Evolutionary conservation across 2,888 invertebrate genomes (phyloP).

Genomic region (Zhuqinia jingwanae): DNA sequence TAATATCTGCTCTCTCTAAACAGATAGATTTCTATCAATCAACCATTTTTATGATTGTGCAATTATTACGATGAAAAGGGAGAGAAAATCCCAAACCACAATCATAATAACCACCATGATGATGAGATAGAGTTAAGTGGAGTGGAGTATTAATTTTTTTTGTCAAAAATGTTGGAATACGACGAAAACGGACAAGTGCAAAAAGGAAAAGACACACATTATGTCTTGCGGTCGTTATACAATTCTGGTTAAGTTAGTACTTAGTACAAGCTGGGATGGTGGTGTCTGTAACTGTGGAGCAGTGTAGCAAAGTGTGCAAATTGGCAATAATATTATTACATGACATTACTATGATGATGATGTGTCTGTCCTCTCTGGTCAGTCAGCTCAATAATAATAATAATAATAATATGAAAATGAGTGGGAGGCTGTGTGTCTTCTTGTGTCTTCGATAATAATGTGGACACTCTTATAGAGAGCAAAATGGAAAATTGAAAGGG

Average conservation of each 20-base stretch:
- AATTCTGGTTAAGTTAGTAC: background rate
- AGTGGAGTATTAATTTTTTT: too few species aligned
- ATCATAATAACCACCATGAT: background rate
- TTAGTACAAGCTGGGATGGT: background rate
- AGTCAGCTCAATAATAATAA: too few species aligned
- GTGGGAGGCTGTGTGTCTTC: background rate
- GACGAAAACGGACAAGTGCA: background rate
- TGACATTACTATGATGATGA: constrained; percentile 5
- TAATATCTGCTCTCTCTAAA: background rate
- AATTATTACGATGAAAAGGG: constrained; percentile 22
- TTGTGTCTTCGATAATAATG: constrained; percentile 10
- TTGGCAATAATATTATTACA: constrained; percentile 17
- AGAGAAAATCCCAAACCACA: constrained; percentile 23
- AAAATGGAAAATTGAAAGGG: background rate
- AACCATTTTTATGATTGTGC: background rate
- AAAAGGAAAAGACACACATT: background rate
- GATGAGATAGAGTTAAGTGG: background rate
- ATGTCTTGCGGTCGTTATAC: constrained; percentile 1
- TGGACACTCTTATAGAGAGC: background rate
- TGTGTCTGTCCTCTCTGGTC: too few species aligned
- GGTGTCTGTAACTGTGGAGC: background rate
- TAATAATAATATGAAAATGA: background rate
- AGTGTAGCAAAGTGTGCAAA: background rate
- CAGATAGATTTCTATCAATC: constrained; percentile 14
- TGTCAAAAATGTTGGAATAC: background rate